These are phyloP conservation scores for Proterorhinus semilunaris DNA, from an alignment of 2,113 vertebrate genomes.

Conservation along the genomic window DNA sequence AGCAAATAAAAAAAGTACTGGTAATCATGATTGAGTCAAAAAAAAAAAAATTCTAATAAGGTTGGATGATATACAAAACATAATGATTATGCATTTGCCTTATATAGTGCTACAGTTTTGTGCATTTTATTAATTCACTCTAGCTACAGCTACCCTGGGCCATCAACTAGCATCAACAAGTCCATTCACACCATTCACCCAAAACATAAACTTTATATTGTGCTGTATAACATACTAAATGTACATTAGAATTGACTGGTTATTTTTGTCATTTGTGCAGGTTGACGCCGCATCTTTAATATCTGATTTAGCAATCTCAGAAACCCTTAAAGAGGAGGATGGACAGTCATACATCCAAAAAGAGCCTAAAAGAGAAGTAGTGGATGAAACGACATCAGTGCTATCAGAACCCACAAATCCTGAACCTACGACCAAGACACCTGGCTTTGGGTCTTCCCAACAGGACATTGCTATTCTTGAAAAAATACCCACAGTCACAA, in stretches of 20 bases:
- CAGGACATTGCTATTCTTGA: constrained; percentile 22
- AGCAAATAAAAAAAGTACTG: too few relatives aligned
- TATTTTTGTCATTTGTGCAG: constrained; percentile 35
- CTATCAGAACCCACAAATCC: background rate
- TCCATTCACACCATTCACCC: too few relatives aligned
- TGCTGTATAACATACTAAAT: too few relatives aligned
- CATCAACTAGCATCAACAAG: too few relatives aligned
- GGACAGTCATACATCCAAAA: constrained; percentile 33
- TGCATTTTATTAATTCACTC: too few relatives aligned
- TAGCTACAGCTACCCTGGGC: too few relatives aligned
- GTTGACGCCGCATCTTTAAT: constrained; percentile 43
- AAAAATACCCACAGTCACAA: background rate
- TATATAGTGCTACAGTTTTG: too few relatives aligned
- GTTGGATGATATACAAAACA: too few relatives aligned
- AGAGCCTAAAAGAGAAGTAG: constrained; percentile 33
- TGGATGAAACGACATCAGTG: constrained; percentile 2
- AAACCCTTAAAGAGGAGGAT: constrained; percentile 71
- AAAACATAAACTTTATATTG: too few relatives aligned
- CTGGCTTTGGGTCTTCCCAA: constrained; percentile 3
- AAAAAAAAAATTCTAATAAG: too few relatives aligned
- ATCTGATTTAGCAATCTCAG: constrained; percentile 72
- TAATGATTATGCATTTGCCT: too few relatives aligned
- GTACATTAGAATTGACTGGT: background rate
- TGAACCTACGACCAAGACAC: constrained; percentile 10
- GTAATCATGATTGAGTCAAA: too few relatives aligned